Conservation (phyloP, 2,797 vertebrate genomes). For the Leptoclinus maculatus region DNA sequence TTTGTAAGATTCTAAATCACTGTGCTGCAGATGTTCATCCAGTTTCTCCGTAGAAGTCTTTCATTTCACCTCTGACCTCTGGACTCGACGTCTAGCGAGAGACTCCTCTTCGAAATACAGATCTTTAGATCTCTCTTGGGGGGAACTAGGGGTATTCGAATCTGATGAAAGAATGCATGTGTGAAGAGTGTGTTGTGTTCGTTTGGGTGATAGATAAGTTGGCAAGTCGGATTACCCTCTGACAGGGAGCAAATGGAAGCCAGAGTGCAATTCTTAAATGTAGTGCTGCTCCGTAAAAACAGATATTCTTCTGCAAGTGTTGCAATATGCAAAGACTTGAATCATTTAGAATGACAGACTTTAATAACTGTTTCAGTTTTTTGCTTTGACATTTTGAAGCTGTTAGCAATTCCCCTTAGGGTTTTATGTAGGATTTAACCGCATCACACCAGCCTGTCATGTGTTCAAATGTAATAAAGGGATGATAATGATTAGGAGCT, state of each 20-base stretch:
- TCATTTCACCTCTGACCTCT: conserved; percentile 42
- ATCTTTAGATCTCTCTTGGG: conserved; percentile 34
- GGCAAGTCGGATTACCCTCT: conserved; percentile 53
- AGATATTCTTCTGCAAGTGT: conserved; percentile 40
- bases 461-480: conserved; percentile 63
- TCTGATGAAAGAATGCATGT: conserved; percentile 61
- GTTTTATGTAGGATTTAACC: conserved; percentile 63
- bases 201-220: conserved; percentile 76
- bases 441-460: conserved; percentile 53
- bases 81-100: conserved; percentile 23
- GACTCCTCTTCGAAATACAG: conserved; percentile 43
- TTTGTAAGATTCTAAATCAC: conserved; percentile 16
- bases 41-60: conserved; percentile 10
- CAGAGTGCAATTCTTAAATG: conserved; percentile 46
- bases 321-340: conserved; percentile 51
- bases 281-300: conserved; percentile 45
- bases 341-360: conserved; percentile 56
- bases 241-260: conserved; percentile 63
- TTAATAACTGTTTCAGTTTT: conserved; percentile 43
- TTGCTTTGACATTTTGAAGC: conserved; percentile 65
- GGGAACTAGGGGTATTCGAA: conserved; percentile 45
- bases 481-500: conserved; percentile 64
- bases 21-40: conserved; percentile 18
- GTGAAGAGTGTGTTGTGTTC: conserved; percentile 73
- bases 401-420: conserved; percentile 51